These are phyloP conservation scores for Phyllotreta striolata DNA, from an alignment of 2,888 invertebrate genomes.

Conservation along the genomic window DNA sequence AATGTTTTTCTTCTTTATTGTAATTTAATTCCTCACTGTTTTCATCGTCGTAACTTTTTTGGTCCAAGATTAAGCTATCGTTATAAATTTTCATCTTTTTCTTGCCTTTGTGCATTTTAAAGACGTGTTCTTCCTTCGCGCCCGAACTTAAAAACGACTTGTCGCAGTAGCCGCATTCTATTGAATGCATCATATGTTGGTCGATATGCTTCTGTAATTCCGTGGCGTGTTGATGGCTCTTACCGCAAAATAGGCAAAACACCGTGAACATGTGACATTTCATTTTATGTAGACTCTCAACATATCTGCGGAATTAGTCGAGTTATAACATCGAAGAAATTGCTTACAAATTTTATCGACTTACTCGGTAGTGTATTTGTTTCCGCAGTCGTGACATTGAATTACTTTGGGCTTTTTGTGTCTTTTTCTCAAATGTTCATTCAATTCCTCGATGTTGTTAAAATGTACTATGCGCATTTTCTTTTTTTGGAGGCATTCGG, in stretches of 20 bases:
- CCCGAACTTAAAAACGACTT: constrained; percentile 37
- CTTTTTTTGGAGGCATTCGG: not conserved
- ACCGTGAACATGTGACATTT: constrained; percentile 35
- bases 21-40: not conserved
- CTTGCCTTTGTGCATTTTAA: constrained; percentile 21
- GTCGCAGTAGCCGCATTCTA: constrained; percentile 42
- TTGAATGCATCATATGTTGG: constrained; percentile 39
- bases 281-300: constrained; percentile 32
- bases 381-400: constrained; percentile 34
- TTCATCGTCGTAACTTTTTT: constrained; percentile 17
- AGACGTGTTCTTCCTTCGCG: constrained; percentile 28
- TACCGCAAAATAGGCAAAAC: constrained; percentile 38
- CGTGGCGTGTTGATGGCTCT: constrained; percentile 24
- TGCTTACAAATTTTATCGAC: constrained; percentile 32
- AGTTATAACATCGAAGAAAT: not conserved
- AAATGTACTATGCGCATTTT: not conserved
- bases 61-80: constrained; percentile 31
- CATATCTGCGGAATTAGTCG: constrained; percentile 34
- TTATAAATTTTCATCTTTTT: constrained; percentile 23
- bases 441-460: constrained; percentile 39
- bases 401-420: constrained; percentile 33
- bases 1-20: not conserved
- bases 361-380: constrained; percentile 36
- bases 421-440: constrained; percentile 34
- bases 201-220: constrained; percentile 40